Percentiles rank a stretch among this genome's conserved stretches.
phyloP scores from a whole-genome alignment of 2,113 vertebrate species.

The Macquaria australasica region DNA sequence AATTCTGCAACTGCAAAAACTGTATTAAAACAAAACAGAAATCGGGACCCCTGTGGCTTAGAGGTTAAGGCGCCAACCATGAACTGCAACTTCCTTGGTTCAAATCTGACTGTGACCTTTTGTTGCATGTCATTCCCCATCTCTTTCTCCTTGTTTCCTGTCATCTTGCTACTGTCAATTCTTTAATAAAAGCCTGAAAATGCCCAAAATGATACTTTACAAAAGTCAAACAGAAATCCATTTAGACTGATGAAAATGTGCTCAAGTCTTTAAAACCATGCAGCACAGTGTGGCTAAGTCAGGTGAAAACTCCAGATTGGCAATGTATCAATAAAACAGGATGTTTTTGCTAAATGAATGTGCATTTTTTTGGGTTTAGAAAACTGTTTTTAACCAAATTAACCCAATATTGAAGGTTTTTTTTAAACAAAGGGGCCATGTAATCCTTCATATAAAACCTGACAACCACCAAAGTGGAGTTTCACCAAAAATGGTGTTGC shows the following conservation, averaged over 20 bases:
- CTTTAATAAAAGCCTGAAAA: not conserved
- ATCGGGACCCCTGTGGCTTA: not conserved
- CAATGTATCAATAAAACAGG: not conserved
- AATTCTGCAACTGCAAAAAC: slow-evolving; percentile 9
- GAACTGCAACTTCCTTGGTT: not conserved
- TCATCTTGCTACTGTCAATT: not conserved
- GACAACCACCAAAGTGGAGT: not conserved
- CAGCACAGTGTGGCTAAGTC: not conserved
- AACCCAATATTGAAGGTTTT: not conserved
- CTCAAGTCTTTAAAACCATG: not conserved
- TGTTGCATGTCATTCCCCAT: not conserved
- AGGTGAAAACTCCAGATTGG: not conserved
- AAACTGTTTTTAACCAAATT: not conserved
- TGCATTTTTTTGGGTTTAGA: not conserved
- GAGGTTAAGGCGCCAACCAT: not conserved
- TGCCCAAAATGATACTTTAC: not conserved
- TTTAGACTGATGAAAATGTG: not conserved
- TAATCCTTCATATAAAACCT: not conserved
- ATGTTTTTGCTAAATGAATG: not conserved
- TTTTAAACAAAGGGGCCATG: not conserved
- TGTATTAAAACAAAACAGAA: slow-evolving; percentile 7
- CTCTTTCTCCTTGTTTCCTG: not conserved
- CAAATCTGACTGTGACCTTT: not conserved
- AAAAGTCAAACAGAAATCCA: not conserved
- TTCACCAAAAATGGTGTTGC: not conserved